These are phyloP conservation scores for Platycercus adscitus DNA, from an alignment of 2,113 vertebrate genomes.

Conservation along the genomic window DNA sequence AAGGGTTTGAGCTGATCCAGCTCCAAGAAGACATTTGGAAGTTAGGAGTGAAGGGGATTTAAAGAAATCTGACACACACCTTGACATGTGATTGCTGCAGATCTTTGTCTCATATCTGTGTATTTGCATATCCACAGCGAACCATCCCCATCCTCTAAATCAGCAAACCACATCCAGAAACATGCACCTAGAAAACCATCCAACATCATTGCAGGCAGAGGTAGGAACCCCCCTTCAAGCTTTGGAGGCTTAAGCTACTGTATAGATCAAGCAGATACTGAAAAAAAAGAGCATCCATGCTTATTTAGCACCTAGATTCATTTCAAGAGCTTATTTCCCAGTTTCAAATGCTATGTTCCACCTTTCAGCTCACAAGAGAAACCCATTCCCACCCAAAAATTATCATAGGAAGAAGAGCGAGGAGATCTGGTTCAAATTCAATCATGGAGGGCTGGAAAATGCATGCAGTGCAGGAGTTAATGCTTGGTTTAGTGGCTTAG, in stretches of 20 bases:
- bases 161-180: not conserved
- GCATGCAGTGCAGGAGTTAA: not conserved
- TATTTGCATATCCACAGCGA: not conserved
- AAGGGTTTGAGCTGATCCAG: not conserved
- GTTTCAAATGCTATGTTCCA: not conserved
- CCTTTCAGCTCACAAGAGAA: not conserved
- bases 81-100: not conserved
- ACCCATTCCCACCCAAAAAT: not conserved
- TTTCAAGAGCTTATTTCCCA: not conserved
- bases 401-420: fast-evolving
- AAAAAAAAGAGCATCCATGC: not conserved
- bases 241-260: not conserved
- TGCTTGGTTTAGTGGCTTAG: not conserved
- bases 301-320: not conserved
- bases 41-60: not conserved
- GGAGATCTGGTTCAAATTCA: not conserved
- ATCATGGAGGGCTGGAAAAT: not conserved
- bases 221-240: not conserved
- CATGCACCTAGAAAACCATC: not conserved
- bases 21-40: not conserved
- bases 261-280: not conserved
- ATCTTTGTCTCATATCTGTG: not conserved
- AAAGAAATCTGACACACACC: not conserved
- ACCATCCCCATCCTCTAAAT: not conserved
- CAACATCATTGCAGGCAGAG: not conserved